Evolutionary conservation across 2,888 invertebrate genomes (phyloP), one percentile per base, ranked within the genome.

Genomic region (Anoplius nigerrimus): DNA sequence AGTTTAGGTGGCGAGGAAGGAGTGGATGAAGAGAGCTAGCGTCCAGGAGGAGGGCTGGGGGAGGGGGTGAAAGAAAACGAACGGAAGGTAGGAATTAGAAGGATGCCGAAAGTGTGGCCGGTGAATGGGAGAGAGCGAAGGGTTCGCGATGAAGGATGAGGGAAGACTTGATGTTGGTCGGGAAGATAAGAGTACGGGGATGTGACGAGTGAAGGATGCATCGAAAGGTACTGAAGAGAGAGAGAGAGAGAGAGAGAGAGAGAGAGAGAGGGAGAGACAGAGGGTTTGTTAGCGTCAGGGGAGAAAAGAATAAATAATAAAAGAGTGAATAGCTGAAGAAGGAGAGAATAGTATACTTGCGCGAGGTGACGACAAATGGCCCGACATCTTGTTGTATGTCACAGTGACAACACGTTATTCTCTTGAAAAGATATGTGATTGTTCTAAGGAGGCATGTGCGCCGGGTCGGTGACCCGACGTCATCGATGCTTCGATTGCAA

Each of bases 101-200:
- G 42, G 42, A 42, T 13, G n/a, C 42, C 6, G 42, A 42, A 42
- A 13, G 13, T 13, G 42, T 42, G 6, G 42, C 8, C 13, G 42
- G 42, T 8, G 42, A 13, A 42, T 42, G 42, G 42, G 13, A 42
- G 3, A 21, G 53, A 18, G 16, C 3, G 63, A 27, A n/a, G 62
- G n/a, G 22, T 58, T 48, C 57, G 62, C 34, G 22, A 54, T 61
- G 54, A 54, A 51, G 56, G 56, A 68, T 53, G 66, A 66, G 57
- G 59, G 60, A 69, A 46, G 58, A n/a, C n/a, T n/a, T n/a, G n/a
- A n/a, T n/a, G n/a, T n/a, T n/a, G n/a, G n/a, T n/a, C n/a, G n/a
- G n/a, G n/a, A n/a, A n/a, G n/a, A n/a, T n/a, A n/a, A n/a, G n/a
- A n/a, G n/a, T n/a, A n/a, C n/a, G n/a, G n/a, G n/a, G n/a, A n/a